Percentiles rank a stretch among this genome's conserved stretches.
phyloP scores from a whole-genome alignment of 2,888 invertebrate genomes.

The Cosmorhoe ocellata region DNA sequence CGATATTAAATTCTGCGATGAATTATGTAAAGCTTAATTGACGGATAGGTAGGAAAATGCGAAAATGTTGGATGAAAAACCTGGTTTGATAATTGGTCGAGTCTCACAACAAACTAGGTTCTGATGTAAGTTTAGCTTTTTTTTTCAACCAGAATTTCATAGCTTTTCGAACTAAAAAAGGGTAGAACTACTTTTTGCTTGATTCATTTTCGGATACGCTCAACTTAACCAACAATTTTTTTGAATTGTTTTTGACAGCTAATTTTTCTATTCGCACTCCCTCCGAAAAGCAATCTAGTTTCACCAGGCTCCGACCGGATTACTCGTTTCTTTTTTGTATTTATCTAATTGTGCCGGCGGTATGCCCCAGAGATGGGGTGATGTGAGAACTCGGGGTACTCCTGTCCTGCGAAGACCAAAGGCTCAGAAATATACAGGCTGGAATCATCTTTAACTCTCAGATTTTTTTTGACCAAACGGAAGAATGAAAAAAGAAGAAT shows the following conservation, averaged over 20 bases:
- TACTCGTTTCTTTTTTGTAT: slow-evolving; percentile 58
- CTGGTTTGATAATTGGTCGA: not conserved
- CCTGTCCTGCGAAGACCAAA: slow-evolving; percentile 63
- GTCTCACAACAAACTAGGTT: too few relatives aligned
- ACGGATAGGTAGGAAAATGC: slow-evolving; percentile 17
- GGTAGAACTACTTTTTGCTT: not conserved
- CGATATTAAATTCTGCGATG: slow-evolving; percentile 41
- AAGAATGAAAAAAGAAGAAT: too few relatives aligned
- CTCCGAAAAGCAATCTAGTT: slow-evolving; percentile 58
- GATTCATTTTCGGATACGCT: slow-evolving; percentile 6
- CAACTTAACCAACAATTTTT: slow-evolving; percentile 7
- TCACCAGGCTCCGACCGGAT: slow-evolving; percentile 35
- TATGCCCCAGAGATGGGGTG: slow-evolving; percentile 72
- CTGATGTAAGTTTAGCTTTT: too few relatives aligned
- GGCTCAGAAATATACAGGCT: slow-evolving; percentile 64
- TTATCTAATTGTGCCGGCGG: slow-evolving; percentile 71
- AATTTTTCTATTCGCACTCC: slow-evolving; percentile 30
- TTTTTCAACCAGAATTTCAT: too few relatives aligned
- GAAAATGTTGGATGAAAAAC: slow-evolving; percentile 1
- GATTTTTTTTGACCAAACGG: too few relatives aligned
- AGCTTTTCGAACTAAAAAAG: too few relatives aligned
- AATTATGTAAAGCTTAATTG: slow-evolving; percentile 29
- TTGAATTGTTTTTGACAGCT: slow-evolving; percentile 24
- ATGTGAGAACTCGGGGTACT: slow-evolving; percentile 55
- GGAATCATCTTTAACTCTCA: slow-evolving; percentile 38